Evolutionary conservation across 1,140 invertebrate species (phyloP).

Genomic region (Acarapis woodi): DNA sequence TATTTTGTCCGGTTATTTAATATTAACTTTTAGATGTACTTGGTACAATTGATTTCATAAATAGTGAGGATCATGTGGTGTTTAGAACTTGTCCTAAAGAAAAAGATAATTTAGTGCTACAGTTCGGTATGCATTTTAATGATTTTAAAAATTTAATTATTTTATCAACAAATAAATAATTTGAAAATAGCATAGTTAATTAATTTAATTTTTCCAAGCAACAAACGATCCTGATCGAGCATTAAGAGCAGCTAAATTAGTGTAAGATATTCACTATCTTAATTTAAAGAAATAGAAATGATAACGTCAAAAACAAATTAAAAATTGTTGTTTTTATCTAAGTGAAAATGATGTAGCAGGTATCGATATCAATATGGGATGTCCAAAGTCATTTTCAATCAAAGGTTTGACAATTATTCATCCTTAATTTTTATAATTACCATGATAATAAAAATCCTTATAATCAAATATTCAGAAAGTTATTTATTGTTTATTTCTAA

Average conservation of each 20-base stretch:
- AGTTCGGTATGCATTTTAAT: constrained; percentile 27
- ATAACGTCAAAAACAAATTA: constrained; percentile 2
- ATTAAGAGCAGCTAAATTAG: constrained; percentile 46
- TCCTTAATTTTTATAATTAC: neutral
- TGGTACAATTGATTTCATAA: constrained; percentile 71
- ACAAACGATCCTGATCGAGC: constrained; percentile 61
- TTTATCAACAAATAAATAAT: constrained; percentile 1
- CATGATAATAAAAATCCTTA: too few relatives aligned
- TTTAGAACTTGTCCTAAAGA: constrained; percentile 65
- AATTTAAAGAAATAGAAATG: neutral
- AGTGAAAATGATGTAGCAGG: constrained; percentile 68
- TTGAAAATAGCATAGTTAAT: too few relatives aligned
- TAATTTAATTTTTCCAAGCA: too few relatives aligned
- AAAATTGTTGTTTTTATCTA: too few relatives aligned
- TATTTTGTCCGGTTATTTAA: neutral
- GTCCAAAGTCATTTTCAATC: constrained; percentile 90
- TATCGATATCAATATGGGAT: constrained; percentile 98
- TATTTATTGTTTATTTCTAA: too few relatives aligned
- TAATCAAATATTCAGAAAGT: too few relatives aligned
- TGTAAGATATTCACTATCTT: constrained; percentile 25
- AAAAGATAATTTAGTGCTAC: constrained; percentile 50
- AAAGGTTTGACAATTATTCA: constrained; percentile 30
- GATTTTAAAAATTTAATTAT: constrained; percentile 1
- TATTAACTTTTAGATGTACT: constrained; percentile 32
- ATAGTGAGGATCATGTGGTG: constrained; percentile 62